Conservation (phyloP, 1,140 invertebrate genomes). For the Drosophila novamexicana region DNA sequence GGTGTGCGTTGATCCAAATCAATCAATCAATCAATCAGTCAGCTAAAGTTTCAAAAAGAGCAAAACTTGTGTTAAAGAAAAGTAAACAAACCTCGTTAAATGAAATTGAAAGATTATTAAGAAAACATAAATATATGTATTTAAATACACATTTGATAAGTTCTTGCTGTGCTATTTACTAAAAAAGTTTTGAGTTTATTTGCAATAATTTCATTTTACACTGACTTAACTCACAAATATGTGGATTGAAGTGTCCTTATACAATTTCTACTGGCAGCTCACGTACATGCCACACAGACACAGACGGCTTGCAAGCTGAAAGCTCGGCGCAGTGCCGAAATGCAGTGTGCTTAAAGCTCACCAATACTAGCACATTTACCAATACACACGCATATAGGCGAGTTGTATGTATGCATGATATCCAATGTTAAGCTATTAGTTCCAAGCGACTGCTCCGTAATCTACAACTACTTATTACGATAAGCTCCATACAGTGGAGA, state of each 20-base stretch:
- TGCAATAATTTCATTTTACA: background rate
- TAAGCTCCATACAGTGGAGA: background rate
- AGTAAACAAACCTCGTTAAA: too few relatives aligned
- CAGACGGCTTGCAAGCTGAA: background rate
- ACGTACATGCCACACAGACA: background rate
- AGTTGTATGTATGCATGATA: background rate
- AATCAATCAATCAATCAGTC: too few relatives aligned
- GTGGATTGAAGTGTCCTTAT: background rate
- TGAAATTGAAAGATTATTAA: background rate
- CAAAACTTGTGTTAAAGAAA: too few relatives aligned
- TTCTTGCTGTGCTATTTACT: background rate
- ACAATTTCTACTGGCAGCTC: background rate
- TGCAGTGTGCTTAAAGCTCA: background rate
- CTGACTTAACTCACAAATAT: background rate
- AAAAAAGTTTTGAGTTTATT: background rate
- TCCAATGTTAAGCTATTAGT: constrained; percentile 8
- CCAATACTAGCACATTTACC: background rate
- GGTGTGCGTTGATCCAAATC: too few relatives aligned
- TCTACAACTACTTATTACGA: constrained; percentile 2
- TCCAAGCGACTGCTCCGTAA: constrained; percentile 3
- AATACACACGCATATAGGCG: background rate
- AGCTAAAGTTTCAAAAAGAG: too few relatives aligned
- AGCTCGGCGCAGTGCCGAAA: too few relatives aligned
- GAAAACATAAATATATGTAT: background rate
- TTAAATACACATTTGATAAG: constrained; percentile 3